Evolutionary conservation across 2,113 vertebrate genomes (phyloP).

Genomic region (Xenopus tropicalis): UCB_Xtro_10.0 CM004450.2:112043501-112044000

Average conservation of each 20-base stretch:
- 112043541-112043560: too few relatives aligned
- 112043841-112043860: conserved; percentile 62
- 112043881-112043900: conserved; percentile 87
- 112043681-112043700: conserved; percentile 30
- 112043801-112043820: conserved; percentile 26
- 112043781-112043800: conserved; percentile 26
- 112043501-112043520: too few relatives aligned
- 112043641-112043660: conserved; percentile 10
- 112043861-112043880: conserved; percentile 77
- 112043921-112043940: conserved; percentile 75
- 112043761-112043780: conserved; percentile 27
- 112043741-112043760: conserved; percentile 32
- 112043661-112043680: conserved; percentile 17
- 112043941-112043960: conserved; percentile 89
- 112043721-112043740: conserved; percentile 12
- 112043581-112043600: background rate
- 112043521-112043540: too few relatives aligned
- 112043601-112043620: too few relatives aligned
- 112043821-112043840: conserved; percentile 7
- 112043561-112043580: too few relatives aligned
- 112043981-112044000: conserved; percentile 93
- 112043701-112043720: conserved; percentile 22
- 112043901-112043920: conserved; percentile 83
- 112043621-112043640: background rate
- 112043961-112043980: conserved; percentile 92